Conservation (phyloP, 1,140 invertebrate species). For the Diuraphis noxia region DNA sequence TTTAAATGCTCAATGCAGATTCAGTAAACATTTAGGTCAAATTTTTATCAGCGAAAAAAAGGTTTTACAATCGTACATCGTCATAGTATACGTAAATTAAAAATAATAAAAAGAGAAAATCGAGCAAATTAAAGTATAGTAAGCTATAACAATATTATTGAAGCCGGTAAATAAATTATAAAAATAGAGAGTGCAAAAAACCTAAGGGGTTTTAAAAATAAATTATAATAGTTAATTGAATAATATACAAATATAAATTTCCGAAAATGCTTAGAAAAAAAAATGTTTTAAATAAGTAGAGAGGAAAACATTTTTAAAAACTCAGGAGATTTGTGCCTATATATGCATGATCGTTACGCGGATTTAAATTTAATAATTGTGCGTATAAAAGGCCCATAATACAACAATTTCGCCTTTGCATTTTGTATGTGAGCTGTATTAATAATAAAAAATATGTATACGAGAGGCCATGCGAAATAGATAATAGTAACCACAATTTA, state of each 20-base stretch:
- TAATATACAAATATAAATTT: constrained; percentile 8
- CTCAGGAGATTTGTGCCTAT: neutral
- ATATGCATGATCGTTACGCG: neutral
- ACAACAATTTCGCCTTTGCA: neutral
- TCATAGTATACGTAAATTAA: neutral
- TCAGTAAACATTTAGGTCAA: neutral
- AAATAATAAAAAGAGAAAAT: constrained; percentile 12
- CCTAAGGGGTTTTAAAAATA: neutral
- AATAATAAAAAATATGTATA: neutral
- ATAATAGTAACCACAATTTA: constrained; percentile 3
- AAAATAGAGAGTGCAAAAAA: neutral
- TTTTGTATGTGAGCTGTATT: neutral
- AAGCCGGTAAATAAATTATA: neutral
- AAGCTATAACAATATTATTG: constrained; percentile 9
- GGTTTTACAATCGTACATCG: neutral
- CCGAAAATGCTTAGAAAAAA: neutral
- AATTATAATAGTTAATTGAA: neutral
- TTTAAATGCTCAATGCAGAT: neutral
- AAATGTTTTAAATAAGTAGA: neutral
- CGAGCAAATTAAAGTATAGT: neutral
- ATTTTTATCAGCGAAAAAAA: neutral
- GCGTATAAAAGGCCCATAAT: neutral
- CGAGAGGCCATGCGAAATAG: neutral
- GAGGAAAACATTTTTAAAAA: neutral
- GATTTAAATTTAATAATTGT: neutral